Conservation (phyloP, 2,888 invertebrate species). For the Lacanobia wlatinum region DNA sequence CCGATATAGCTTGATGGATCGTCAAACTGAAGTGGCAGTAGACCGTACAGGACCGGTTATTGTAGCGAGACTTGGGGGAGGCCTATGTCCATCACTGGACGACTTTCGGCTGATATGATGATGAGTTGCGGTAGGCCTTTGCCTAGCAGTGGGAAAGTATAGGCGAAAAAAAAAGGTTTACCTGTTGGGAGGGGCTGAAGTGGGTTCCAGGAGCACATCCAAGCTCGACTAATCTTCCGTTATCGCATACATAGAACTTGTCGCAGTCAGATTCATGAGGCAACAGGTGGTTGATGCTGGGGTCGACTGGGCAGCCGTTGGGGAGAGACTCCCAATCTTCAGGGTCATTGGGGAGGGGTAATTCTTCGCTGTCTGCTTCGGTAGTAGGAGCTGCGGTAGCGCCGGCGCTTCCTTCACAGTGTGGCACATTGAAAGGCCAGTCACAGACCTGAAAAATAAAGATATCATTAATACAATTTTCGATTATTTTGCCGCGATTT, state of each 20-base stretch:
- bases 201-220: conserved; percentile 62
- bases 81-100: too few relatives aligned
- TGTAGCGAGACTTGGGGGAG: too few relatives aligned
- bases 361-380: conserved; percentile 18
- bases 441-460: conserved; percentile 60
- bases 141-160: too few relatives aligned
- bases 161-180: conserved; percentile 2
- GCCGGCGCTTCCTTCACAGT: background rate
- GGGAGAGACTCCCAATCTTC: conserved; percentile 43
- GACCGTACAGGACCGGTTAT: too few relatives aligned
- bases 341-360: background rate
- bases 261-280: conserved; percentile 70
- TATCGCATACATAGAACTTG: conserved; percentile 55
- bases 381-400: background rate
- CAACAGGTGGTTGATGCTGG: conserved; percentile 57
- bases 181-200: conserved; percentile 61
- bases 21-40: too few relatives aligned
- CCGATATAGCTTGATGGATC: too few relatives aligned
- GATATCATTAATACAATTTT: background rate
- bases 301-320: conserved; percentile 71
- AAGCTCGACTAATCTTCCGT: conserved; percentile 58
- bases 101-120: too few relatives aligned
- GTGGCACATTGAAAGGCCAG: conserved; percentile 63
- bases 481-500: too few relatives aligned
- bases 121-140: too few relatives aligned